Evolutionary conservation across 2,888 invertebrate genomes (phyloP).

Genomic region (Antheraea yamamai): DNA sequence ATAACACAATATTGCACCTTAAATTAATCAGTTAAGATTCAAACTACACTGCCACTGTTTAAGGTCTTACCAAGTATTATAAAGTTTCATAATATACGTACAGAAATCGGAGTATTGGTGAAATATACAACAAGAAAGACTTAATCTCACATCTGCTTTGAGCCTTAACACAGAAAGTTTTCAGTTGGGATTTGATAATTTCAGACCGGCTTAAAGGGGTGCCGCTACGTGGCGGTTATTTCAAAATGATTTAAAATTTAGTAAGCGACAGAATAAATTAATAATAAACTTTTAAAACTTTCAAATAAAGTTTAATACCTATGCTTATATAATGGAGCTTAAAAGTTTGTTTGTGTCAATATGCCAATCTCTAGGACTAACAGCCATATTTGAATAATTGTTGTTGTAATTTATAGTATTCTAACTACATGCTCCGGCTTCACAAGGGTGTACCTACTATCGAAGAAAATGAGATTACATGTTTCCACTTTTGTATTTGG

Average conservation of each 20-base stretch:
- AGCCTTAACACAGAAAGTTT: conserved; percentile 19
- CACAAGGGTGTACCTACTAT: no score
- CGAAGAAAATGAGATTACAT: no score
- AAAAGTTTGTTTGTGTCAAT: no score
- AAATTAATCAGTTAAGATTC: background rate
- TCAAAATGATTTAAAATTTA: background rate
- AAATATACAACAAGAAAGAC: conserved; percentile 4
- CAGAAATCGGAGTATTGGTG: background rate
- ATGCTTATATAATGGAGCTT: no score
- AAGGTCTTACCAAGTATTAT: background rate
- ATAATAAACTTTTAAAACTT: background rate
- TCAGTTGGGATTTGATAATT: conserved; percentile 16
- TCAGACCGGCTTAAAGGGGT: conserved; percentile 1
- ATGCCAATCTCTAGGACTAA: no score
- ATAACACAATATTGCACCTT: background rate
- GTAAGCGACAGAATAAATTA: background rate
- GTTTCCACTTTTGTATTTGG: no score
- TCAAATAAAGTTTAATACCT: background rate
- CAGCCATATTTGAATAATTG: no score
- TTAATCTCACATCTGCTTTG: conserved; percentile 19
- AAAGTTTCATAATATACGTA: conserved; percentile 1
- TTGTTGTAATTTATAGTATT: no score
- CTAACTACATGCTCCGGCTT: no score
- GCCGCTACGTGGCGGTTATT: background rate
- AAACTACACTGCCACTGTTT: background rate